Evolutionary conservation across 2,113 vertebrate genomes (phyloP), one percentile per base, ranked within the genome.

Genomic region (Pseudorhombus dupliciocellatus): DNA sequence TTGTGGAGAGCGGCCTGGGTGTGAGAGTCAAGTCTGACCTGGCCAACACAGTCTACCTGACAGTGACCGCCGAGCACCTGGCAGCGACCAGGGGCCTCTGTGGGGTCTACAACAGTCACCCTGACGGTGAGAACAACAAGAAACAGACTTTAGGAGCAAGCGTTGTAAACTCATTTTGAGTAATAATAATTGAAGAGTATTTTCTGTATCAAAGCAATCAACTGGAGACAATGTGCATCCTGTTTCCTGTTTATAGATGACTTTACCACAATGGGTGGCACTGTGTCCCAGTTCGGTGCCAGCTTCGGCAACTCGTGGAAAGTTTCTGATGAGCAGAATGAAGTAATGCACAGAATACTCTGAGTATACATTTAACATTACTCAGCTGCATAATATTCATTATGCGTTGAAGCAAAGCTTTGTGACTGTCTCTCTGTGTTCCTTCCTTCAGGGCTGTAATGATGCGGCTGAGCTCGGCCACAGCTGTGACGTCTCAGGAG

Each of bases 261-360:
- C 82, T 95, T 95, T 77, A 94, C 90, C 21, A 91, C 87, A 18
- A 42, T 88, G 68, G 64, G 60, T 4, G 93, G 95, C 66, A 75
- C 58, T 5, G 71, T 94, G 34, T 94, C 92, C 1, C 73, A 67
- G 1, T 90, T 89, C 0, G 92, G 94, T 3, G 93, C 95, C 26
- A 94, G 93, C 61, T 97, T 97, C 65, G 96, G 95, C 5, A 96
- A 97, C 80, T 96, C 95, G 1, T 97, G 96, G 96, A 94, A 87
- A 71, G 90, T 96, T 55, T 92, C 92, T 0, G 92, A 91, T 57
- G 88, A 90, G 7, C 75, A 89, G 34, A 87, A 77, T 24, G 80
- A 93, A 88, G 94, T 94, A 84, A 24, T 54, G 2, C 25, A 51
- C 22, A 63, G 44, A 67, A 25, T 66, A 3, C 0, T 0, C 51